Evolutionary conservation across 2,888 invertebrate species (phyloP), one percentile per base, ranked within the genome.

Genomic region (Cheilosia scutellata): DNA sequence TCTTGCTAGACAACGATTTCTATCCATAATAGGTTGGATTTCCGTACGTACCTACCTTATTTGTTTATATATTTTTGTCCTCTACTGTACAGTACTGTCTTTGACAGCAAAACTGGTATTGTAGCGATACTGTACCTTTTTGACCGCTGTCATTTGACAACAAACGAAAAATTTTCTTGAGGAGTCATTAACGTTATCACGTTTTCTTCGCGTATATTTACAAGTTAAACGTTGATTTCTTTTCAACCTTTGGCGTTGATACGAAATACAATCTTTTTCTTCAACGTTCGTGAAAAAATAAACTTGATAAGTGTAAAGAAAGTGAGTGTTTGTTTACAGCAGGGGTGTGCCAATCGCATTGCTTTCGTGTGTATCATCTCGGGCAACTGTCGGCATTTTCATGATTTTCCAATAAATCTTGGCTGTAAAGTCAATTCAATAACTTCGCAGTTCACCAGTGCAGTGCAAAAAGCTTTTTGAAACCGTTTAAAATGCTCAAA

Each of bases 81-180:
- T 9, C 37, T 37, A 37, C 37, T 37, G 37, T 53, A 74, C 66
- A 70, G 82, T 65, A 27, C 6, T 0, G 5, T 29, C 13, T 51
- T 40, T 82, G 76, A 58, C 82, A 82, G 6, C 13, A 11, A 11
- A 37, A 4, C 11, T 37, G 37, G 11, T 4, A 0, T 20, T n/a
- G 33, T n/a, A 40, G 20, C 25, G 11, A 5, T 25, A 31, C 58
- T 29, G 25, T 31, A 9, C 44, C 31, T 20, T 37, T 76, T 20
- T 25, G 57, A 44, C 31, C n/a, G 62, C 49, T 78, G 83, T 78
- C 83, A 62, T 2, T 77, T 76, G 57, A 77, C 82, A 72, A 76
- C 63, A 82, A 78, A 20, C 11, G 62, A 49, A 57, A 37, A 77
- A 5, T 31, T 63, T 65, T 33, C n/a, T 63, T 25, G 20, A 27